Evolutionary conservation across 2,797 vertebrate species (phyloP).

Genomic region (Miichthys miiuy): DNA sequence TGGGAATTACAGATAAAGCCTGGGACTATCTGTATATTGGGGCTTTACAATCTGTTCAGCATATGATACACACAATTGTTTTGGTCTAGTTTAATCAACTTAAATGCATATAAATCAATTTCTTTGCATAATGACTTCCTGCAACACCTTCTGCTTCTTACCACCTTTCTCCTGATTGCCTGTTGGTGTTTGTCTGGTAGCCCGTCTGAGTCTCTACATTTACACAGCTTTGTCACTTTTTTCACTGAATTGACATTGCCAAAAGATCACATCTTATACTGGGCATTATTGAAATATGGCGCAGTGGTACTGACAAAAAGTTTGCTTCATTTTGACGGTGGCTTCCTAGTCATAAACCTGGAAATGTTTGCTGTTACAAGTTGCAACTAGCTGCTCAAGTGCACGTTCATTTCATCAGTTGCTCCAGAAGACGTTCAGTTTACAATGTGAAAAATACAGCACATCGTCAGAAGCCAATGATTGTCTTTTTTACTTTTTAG

Average conservation of each 20-base stretch:
- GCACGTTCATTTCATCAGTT: background rate
- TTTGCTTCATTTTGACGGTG: no score
- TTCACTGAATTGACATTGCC: no score
- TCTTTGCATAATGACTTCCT: background rate
- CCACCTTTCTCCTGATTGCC: background rate
- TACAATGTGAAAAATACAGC: background rate
- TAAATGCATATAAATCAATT: background rate
- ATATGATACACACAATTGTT: no score
- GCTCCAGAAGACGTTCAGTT: background rate
- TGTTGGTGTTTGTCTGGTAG: background rate
- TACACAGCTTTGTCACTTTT: background rate
- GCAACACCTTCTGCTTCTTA: background rate
- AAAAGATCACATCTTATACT: background rate
- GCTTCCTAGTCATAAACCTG: no score
- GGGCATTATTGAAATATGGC: background rate
- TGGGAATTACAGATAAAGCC: slow-evolving; percentile 27
- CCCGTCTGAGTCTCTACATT: background rate
- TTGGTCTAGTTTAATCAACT: background rate
- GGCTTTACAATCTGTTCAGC: background rate
- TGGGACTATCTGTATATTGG: background rate
- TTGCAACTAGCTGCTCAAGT: background rate
- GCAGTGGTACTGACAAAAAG: no score
- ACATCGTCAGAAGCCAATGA: background rate
- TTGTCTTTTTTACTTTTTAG: background rate
- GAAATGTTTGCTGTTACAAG: no score